Percentiles rank a stretch among this genome's conserved stretches.
Conservation (phyloP, 2,888 invertebrate genomes). For the Latrodectus elegans region DNA sequence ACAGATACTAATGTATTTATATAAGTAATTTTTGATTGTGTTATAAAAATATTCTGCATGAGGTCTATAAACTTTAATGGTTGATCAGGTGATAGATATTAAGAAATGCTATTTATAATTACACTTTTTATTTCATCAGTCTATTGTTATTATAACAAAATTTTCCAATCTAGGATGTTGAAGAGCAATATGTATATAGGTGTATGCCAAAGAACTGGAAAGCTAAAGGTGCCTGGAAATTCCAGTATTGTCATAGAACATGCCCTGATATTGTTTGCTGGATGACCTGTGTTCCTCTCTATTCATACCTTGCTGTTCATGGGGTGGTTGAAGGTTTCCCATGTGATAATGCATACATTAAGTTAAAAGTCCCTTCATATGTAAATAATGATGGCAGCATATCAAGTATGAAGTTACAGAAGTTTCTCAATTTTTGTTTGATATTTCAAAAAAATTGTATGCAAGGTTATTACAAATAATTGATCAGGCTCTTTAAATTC, state of each 20-base stretch:
- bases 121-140: background rate
- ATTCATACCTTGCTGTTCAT: slow-evolving; percentile 9
- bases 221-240: slow-evolving; percentile 17
- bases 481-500: too few species aligned
- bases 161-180: slow-evolving; percentile 11
- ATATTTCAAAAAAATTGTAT: too few species aligned
- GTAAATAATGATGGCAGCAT: background rate
- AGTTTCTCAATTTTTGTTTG: too few species aligned
- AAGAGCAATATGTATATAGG: slow-evolving; percentile 1
- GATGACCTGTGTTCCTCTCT: slow-evolving; percentile 48
- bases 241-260: slow-evolving; percentile 21
- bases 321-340: background rate
- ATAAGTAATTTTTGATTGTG: too few species aligned
- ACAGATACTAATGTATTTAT: too few species aligned
- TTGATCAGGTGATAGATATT: too few species aligned
- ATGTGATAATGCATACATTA: background rate
- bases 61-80: too few species aligned
- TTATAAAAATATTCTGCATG: too few species aligned
- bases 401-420: too few species aligned
- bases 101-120: too few species aligned
- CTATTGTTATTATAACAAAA: background rate
- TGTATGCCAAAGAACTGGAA: slow-evolving; percentile 48
- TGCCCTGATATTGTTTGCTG: slow-evolving; percentile 20
- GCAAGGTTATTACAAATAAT: too few species aligned
- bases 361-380: background rate